Conservation (phyloP, 2,113 vertebrate species). For the Hystrix brachyura region DNA sequence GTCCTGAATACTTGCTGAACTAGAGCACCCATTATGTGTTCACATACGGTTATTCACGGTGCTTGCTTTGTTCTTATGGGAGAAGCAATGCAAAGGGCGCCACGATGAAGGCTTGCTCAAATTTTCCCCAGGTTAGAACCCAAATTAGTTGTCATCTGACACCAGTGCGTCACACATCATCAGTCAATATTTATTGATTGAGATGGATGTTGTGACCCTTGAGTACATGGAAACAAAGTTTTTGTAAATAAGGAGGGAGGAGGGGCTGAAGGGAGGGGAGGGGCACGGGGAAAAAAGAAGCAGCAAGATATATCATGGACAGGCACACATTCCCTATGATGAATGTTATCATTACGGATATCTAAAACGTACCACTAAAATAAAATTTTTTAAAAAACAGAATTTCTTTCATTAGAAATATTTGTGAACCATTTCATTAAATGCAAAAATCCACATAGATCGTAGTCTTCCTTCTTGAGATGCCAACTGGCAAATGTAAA, state of each 20-base stretch:
- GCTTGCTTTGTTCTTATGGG: background rate
- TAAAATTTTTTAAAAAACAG: background rate
- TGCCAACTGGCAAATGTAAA: background rate
- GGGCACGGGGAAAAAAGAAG: no score
- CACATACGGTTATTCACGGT: background rate
- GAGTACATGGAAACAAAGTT: background rate
- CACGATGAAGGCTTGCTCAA: background rate
- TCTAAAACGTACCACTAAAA: no score
- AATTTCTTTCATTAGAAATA: conserved; percentile 40
- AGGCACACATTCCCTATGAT: no score
- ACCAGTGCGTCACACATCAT: background rate
- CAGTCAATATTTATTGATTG: background rate
- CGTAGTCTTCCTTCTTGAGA: conserved; percentile 15
- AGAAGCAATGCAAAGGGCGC: background rate
- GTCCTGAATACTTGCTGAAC: background rate
- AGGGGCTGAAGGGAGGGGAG: no score
- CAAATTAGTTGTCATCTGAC: background rate
- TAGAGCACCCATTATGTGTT: background rate
- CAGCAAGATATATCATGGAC: no score
- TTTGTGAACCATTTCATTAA: conserved; percentile 57
- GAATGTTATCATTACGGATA: no score
- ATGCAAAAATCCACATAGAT: conserved; percentile 30
- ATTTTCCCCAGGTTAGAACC: background rate
- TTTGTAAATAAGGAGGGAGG: no score
- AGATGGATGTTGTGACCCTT: background rate